phyloP scores from a whole-genome alignment of 2,888 invertebrate species.

The Carcina quercana region DNA sequence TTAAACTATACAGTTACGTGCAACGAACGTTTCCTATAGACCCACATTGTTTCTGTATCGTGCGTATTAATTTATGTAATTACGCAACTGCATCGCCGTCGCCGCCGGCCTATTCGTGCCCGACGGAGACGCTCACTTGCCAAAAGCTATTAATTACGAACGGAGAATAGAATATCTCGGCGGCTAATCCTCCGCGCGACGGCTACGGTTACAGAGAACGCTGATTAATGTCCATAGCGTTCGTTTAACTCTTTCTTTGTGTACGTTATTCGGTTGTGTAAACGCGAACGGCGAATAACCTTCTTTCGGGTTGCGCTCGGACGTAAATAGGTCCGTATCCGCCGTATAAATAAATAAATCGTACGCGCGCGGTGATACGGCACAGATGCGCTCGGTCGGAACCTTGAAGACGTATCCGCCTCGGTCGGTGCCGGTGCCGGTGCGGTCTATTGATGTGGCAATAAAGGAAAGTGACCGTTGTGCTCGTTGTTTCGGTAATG shows the following conservation, averaged over 20 bases:
- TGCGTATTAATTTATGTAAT: slow-evolving; percentile 56
- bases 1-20: slow-evolving; percentile 45
- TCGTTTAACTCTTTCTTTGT: slow-evolving; percentile 61
- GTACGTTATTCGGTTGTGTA: slow-evolving; percentile 49
- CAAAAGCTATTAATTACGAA: slow-evolving; percentile 71
- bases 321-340: slow-evolving; percentile 53
- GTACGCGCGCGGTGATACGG: slow-evolving; percentile 38
- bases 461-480: slow-evolving; percentile 39
- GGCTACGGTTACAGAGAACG: slow-evolving; percentile 67
- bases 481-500: slow-evolving; percentile 25
- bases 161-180: slow-evolving; percentile 67
- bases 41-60: slow-evolving; percentile 46
- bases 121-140: slow-evolving; percentile 57
- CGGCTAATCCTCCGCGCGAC: slow-evolving; percentile 66
- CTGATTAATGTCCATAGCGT: slow-evolving; percentile 66
- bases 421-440: slow-evolving; percentile 26
- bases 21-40: slow-evolving; percentile 44
- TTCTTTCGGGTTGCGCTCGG: slow-evolving; percentile 51
- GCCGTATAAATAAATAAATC: slow-evolving; percentile 54
- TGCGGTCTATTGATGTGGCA: slow-evolving; percentile 31
- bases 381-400: slow-evolving; percentile 38
- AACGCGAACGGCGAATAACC: slow-evolving; percentile 49
- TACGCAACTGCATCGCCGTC: slow-evolving; percentile 54
- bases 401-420: slow-evolving; percentile 37
- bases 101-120: slow-evolving; percentile 46